These are phyloP conservation scores for Gryllus bimaculatus DNA, from an alignment of 1,140 invertebrate species.

Conservation along the genomic window DNA sequence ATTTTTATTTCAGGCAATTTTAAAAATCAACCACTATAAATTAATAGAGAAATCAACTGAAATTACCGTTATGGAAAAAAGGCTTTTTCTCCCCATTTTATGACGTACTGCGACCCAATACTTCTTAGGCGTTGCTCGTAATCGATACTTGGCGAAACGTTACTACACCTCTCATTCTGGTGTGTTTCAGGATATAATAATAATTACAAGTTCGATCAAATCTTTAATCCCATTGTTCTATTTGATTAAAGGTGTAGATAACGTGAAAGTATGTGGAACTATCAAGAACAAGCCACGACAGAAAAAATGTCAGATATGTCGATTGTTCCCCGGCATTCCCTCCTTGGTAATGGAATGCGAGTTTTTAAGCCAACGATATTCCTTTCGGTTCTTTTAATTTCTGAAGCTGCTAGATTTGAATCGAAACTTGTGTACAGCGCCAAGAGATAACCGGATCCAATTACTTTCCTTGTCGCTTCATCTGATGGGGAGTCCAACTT, in stretches of 20 bases:
- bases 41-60: too few species aligned
- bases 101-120: too few species aligned
- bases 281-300: not conserved
- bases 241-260: not conserved
- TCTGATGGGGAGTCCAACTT: not conserved
- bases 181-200: not conserved
- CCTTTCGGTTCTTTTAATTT: too few species aligned
- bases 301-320: not conserved
- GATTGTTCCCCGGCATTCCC: not conserved
- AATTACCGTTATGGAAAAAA: too few species aligned
- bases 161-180: not conserved
- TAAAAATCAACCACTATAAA: too few species aligned
- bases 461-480: not conserved
- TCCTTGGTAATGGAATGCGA: not conserved
- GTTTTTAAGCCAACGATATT: not conserved
- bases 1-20: too few species aligned
- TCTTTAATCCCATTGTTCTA: conserved; percentile 1
- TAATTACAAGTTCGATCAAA: not conserved
- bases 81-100: too few species aligned
- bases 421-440: not conserved
- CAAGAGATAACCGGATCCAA: not conserved
- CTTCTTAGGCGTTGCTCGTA: too few species aligned
- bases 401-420: too few species aligned
- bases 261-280: not conserved
- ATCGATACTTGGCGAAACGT: not conserved